Conservation (phyloP, 1,140 invertebrate genomes). For the Ridgeia piscesae region DNA sequence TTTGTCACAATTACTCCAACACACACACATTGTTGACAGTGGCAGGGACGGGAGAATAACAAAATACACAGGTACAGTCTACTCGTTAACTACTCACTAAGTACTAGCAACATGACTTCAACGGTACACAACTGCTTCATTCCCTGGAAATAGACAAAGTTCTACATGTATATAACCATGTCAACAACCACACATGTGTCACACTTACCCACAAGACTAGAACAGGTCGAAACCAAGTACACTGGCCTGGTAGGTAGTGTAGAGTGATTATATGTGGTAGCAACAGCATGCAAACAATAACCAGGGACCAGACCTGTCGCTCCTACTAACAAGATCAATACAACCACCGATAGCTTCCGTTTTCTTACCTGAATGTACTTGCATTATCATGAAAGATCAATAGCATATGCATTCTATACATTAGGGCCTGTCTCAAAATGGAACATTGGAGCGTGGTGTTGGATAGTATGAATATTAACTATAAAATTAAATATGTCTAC, state of each 20-base stretch:
- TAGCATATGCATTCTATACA: background rate
- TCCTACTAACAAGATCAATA: background rate
- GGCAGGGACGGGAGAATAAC: background rate
- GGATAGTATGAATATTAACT: no score
- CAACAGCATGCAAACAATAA: background rate
- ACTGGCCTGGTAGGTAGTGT: background rate
- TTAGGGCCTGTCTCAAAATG: constrained; percentile 4
- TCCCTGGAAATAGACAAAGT: background rate
- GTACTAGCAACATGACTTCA: background rate
- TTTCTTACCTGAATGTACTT: background rate
- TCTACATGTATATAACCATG: background rate
- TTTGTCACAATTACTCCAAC: background rate
- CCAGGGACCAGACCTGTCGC: background rate
- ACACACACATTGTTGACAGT: no score
- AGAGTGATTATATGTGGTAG: background rate
- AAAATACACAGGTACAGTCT: background rate
- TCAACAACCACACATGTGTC: background rate
- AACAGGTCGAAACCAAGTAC: background rate
- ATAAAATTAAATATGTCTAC: no score
- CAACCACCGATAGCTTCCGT: background rate
- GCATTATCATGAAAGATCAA: background rate
- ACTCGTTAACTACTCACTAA: background rate
- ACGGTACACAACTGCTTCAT: background rate
- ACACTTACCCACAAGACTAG: background rate
- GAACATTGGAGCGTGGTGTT: no score